Percentiles rank a stretch among this genome's conserved stretches.
These are phyloP conservation scores for Candidula unifasciata DNA, from an alignment of 2,888 invertebrate species.

Conservation along the genomic window DNA sequence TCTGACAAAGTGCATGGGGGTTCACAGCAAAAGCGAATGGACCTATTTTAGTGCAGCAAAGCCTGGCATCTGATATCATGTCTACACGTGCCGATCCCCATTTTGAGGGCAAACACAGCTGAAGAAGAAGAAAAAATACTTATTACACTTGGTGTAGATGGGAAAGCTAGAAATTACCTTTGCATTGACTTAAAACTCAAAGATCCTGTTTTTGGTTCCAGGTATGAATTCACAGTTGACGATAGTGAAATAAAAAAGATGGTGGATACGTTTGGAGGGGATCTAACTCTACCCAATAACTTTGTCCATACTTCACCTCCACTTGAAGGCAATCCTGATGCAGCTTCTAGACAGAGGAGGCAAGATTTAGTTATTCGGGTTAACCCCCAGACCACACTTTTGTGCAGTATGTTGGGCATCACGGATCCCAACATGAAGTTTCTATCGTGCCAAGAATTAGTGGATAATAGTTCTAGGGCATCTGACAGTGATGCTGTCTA, in stretches of 20 bases:
- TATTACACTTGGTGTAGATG: no score
- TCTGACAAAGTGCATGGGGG: no score
- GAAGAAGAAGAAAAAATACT: no score
- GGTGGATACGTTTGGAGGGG: slow-evolving; percentile 82
- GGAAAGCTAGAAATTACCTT: no score
- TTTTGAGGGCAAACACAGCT: no score
- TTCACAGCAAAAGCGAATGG: no score
- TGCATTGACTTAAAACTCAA: not conserved
- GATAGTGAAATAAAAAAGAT: slow-evolving; percentile 85
- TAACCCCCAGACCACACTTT: slow-evolving; percentile 80
- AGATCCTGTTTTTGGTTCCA: slow-evolving; percentile 74
- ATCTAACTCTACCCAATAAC: slow-evolving; percentile 86
- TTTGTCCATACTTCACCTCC: slow-evolving; percentile 87
- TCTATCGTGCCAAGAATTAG: slow-evolving; percentile 51
- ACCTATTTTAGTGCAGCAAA: no score
- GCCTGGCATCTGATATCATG: no score
- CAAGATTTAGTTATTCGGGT: slow-evolving; percentile 56
- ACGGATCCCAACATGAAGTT: slow-evolving; percentile 85
- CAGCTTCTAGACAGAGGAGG: slow-evolving; percentile 48
- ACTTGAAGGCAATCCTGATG: slow-evolving; percentile 75
- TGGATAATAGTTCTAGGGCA: slow-evolving; percentile 19
- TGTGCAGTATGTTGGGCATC: slow-evolving; percentile 82
- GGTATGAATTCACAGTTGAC: slow-evolving; percentile 86
- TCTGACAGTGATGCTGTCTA: slow-evolving; percentile 20
- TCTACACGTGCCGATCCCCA: no score